phyloP scores from a whole-genome alignment of 2,888 invertebrate species.

The Lasioglossum morio region DNA sequence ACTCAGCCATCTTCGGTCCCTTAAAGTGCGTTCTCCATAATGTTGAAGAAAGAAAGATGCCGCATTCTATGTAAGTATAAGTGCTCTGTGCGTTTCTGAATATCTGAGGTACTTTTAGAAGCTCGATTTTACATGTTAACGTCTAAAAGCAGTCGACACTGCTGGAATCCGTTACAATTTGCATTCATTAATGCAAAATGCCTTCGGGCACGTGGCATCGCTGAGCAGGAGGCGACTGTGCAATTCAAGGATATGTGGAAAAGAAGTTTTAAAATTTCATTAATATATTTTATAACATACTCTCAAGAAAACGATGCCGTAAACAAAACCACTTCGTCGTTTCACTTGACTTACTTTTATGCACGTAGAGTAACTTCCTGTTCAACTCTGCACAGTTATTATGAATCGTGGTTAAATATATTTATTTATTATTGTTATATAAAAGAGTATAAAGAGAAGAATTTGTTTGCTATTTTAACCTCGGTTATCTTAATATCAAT shows the following conservation, averaged over 20 bases:
- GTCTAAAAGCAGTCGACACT: background rate
- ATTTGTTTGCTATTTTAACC: too few species aligned
- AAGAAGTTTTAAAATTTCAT: background rate
- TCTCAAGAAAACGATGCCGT: background rate
- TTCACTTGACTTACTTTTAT: background rate
- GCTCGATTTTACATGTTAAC: background rate
- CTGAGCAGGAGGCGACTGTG: background rate
- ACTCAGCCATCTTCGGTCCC: background rate
- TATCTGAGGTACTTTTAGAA: background rate
- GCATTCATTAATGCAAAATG: background rate
- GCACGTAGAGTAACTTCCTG: background rate
- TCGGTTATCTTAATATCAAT: too few species aligned
- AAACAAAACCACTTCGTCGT: background rate
- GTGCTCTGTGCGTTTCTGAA: background rate
- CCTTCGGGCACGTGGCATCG: background rate
- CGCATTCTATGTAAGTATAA: background rate
- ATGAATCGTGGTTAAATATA: too few species aligned
- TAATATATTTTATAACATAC: background rate
- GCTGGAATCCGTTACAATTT: background rate
- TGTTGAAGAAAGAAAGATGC: background rate
- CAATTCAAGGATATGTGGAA: background rate
- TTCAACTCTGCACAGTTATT: too few species aligned
- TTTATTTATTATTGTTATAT: too few species aligned
- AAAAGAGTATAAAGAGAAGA: too few species aligned
- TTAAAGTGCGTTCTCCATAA: background rate